Percentiles rank a stretch among this genome's conserved stretches.
Conservation (phyloP, 2,888 invertebrate species). For the Polyommatus iphigenia region DNA sequence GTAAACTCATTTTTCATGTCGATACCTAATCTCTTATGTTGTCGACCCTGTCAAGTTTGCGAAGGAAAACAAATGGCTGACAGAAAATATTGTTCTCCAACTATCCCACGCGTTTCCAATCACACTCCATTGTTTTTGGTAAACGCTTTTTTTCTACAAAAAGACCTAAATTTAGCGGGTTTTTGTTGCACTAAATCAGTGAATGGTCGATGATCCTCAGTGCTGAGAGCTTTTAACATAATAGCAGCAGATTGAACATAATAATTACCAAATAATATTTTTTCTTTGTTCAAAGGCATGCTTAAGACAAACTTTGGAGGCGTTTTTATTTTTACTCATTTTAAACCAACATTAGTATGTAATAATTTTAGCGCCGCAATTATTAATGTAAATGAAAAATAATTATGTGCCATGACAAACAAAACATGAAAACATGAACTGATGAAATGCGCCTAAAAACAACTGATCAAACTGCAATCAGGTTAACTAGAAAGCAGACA, state of each 20-base stretch:
- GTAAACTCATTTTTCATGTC: conserved; percentile 53
- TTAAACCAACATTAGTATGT: neutral
- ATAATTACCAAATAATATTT: too few relatives aligned
- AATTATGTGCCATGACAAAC: neutral
- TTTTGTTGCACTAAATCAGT: neutral
- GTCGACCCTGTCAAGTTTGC: conserved; percentile 35
- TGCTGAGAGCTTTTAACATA: too few relatives aligned
- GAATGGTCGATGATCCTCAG: too few relatives aligned
- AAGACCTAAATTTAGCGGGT: neutral
- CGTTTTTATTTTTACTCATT: neutral
- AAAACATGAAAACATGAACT: neutral
- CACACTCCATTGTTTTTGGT: neutral
- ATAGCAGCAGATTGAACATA: too few relatives aligned
- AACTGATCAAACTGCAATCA: neutral
- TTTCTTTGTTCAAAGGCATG: too few relatives aligned
- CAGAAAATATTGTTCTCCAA: conserved; percentile 18
- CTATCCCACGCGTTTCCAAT: conserved; percentile 14
- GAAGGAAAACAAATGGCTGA: conserved; percentile 11
- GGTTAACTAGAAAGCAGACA: neutral
- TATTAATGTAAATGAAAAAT: too few relatives aligned
- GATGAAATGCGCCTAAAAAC: too few relatives aligned
- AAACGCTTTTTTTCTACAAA: neutral
- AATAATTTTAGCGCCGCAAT: too few relatives aligned
- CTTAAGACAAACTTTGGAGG: too few relatives aligned
- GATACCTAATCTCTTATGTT: conserved; percentile 53